These are phyloP conservation scores for Halichoerus grypus DNA, from an alignment of 2,113 vertebrate species.

Conservation along the genomic window DNA sequence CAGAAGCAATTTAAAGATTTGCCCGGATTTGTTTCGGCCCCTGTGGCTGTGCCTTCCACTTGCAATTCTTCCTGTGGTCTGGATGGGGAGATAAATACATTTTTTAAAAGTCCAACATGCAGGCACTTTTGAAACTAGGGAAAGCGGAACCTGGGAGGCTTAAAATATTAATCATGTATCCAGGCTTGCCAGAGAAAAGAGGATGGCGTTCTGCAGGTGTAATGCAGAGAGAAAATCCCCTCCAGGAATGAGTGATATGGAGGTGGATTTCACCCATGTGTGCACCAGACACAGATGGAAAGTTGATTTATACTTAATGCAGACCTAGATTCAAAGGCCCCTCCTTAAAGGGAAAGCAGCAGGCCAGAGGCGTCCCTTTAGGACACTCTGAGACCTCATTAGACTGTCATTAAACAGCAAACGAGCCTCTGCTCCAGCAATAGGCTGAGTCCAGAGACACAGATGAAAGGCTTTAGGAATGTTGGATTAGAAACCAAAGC, in stretches of 20 bases:
- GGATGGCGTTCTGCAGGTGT: conserved; percentile 57
- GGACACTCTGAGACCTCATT: background rate
- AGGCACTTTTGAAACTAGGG: conserved; percentile 63
- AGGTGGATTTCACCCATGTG: conserved; percentile 55
- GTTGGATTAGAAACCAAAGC: background rate
- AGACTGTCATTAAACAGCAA: background rate
- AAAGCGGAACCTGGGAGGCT: conserved; percentile 68
- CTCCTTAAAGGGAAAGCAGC: background rate
- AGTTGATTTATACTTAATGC: conserved; percentile 41
- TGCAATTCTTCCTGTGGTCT: conserved; percentile 67
- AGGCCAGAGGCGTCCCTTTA: background rate
- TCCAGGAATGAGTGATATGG: background rate
- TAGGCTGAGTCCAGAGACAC: background rate
- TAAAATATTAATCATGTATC: conserved; percentile 79
- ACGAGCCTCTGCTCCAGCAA: background rate
- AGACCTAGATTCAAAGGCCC: conserved; percentile 4
- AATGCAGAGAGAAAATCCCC: conserved; percentile 70
- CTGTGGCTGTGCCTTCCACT: conserved; percentile 62
- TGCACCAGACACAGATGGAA: background rate
- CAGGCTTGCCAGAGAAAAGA: conserved; percentile 73
- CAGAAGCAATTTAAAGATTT: conserved; percentile 80
- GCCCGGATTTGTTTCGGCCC: conserved; percentile 60
- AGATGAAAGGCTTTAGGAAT: conserved; percentile 17
- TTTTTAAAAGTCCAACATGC: conserved; percentile 73
- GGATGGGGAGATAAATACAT: conserved; percentile 76